These are phyloP conservation scores for Sebastes alutus DNA, from an alignment of 2,797 vertebrate species.

Conservation along the genomic window DNA sequence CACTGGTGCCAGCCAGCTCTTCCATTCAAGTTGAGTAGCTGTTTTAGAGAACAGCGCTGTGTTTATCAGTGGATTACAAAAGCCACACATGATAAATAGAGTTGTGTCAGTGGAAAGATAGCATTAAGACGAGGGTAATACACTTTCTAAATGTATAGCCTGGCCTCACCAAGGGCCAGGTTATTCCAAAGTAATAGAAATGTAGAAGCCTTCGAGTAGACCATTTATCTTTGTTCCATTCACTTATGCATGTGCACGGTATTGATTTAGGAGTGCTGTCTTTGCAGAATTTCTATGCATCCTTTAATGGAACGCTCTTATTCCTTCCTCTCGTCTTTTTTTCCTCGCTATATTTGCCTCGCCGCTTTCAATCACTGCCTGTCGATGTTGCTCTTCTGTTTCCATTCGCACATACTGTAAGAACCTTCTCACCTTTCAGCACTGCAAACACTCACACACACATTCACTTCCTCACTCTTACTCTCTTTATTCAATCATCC, in stretches of 20 bases:
- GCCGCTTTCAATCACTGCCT: slow-evolving; percentile 8
- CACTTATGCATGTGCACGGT: slow-evolving; percentile 29
- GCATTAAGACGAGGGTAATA: slow-evolving; percentile 36
- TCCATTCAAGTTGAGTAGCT: not conserved
- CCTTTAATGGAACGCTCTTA: slow-evolving; percentile 48
- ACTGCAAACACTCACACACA: not conserved
- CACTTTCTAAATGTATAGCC: slow-evolving; percentile 31
- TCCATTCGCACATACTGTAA: not conserved
- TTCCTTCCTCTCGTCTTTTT: not conserved
- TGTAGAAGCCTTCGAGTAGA: slow-evolving; percentile 42
- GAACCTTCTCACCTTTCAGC: not conserved
- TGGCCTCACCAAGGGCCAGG: not conserved
- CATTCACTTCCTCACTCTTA: not conserved
- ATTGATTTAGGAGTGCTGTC: slow-evolving; percentile 60
- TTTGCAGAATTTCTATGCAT: slow-evolving; percentile 55
- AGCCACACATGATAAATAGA: slow-evolving; percentile 25
- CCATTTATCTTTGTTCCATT: slow-evolving; percentile 57
- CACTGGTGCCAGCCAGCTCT: not conserved
- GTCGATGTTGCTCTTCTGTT: slow-evolving; percentile 8
- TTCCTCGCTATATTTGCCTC: not conserved
- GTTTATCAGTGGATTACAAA: slow-evolving; percentile 10
- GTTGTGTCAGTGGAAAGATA: slow-evolving; percentile 13
- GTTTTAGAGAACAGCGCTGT: not conserved
- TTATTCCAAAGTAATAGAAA: slow-evolving; percentile 60
- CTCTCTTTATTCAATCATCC: slow-evolving; percentile 3